These are phyloP conservation scores for Agrypnia vestita DNA, from an alignment of 1,140 invertebrate species.

Conservation along the genomic window DNA sequence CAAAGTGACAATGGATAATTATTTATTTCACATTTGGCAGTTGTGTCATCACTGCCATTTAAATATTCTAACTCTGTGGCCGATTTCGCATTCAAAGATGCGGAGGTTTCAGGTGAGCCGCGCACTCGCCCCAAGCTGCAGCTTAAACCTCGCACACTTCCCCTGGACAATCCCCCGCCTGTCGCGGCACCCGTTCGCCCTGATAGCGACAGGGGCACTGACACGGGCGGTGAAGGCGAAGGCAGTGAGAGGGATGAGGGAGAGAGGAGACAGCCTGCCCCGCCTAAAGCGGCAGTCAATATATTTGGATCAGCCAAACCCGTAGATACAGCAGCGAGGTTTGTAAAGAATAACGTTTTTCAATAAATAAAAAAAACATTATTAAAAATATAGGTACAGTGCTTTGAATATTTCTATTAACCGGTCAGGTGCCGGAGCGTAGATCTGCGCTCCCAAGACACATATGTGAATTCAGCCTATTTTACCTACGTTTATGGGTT, in stretches of 20 bases:
- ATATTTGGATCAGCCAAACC: conserved; percentile 95
- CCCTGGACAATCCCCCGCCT: conserved; percentile 69
- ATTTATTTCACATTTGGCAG: too few species aligned
- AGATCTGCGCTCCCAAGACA: too few species aligned
- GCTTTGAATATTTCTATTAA: too few species aligned
- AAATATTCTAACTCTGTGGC: neutral
- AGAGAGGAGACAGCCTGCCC: conserved; percentile 54
- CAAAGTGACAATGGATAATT: too few species aligned
- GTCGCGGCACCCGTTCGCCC: conserved; percentile 48
- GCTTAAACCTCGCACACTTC: conserved; percentile 82
- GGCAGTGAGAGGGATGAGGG: conserved; percentile 36
- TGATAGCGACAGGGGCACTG: conserved; percentile 9
- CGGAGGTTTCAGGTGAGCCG: conserved; percentile 64
- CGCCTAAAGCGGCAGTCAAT: conserved; percentile 75
- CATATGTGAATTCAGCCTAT: too few species aligned
- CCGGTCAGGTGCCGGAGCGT: too few species aligned
- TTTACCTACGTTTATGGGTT: too few species aligned
- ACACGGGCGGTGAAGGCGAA: conserved; percentile 7
- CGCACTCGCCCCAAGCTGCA: conserved; percentile 82
- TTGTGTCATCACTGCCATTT: too few species aligned
- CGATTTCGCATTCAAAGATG: conserved; percentile 52
- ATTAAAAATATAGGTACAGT: too few species aligned
- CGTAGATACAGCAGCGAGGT: conserved; percentile 89
- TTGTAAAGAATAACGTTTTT: conserved; percentile 57
- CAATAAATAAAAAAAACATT: too few species aligned